Conservation (phyloP, 2,113 vertebrate genomes). For the Vombatus ursinus region DNA sequence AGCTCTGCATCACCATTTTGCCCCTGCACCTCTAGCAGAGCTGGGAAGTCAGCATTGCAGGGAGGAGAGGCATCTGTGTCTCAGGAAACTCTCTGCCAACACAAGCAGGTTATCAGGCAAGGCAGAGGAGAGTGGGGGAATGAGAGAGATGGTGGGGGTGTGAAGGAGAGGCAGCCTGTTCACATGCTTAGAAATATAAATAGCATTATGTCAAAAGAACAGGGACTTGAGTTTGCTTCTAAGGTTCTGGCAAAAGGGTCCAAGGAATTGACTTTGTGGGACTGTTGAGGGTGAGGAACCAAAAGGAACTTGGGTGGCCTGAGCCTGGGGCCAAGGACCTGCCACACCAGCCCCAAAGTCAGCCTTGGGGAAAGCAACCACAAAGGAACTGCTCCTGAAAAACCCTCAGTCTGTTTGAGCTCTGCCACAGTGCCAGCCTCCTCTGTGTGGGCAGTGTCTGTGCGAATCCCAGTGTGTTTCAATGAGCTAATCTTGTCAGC, state of each 20-base stretch:
- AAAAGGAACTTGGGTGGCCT: neutral
- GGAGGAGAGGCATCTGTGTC: neutral
- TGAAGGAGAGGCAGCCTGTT: slow-evolving; percentile 9
- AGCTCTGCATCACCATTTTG: neutral
- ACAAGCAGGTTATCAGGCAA: neutral
- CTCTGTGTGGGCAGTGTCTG: slow-evolving; percentile 65
- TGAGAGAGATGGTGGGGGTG: neutral
- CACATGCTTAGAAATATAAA: slow-evolving; percentile 24
- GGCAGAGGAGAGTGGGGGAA: slow-evolving; percentile 5
- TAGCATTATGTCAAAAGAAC: neutral
- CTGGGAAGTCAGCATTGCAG: neutral
- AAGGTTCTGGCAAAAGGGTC: neutral
- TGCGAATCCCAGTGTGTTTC: slow-evolving; percentile 38
- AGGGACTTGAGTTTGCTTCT: accelerated
- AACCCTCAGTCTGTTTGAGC: neutral
- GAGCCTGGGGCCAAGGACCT: neutral
- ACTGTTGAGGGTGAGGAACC: neutral
- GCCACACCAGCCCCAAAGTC: neutral
- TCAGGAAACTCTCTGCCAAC: slow-evolving; percentile 43
- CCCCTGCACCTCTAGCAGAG: neutral
- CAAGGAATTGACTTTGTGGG: neutral
- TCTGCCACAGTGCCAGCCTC: slow-evolving; percentile 40
- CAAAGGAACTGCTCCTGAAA: neutral
- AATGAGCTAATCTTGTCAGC: slow-evolving; percentile 61
- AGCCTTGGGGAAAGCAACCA: neutral